Evolutionary conservation across 2,888 invertebrate genomes (phyloP), one percentile per base, ranked within the genome.

Genomic region (Allophyes oxyacanthae): DNA sequence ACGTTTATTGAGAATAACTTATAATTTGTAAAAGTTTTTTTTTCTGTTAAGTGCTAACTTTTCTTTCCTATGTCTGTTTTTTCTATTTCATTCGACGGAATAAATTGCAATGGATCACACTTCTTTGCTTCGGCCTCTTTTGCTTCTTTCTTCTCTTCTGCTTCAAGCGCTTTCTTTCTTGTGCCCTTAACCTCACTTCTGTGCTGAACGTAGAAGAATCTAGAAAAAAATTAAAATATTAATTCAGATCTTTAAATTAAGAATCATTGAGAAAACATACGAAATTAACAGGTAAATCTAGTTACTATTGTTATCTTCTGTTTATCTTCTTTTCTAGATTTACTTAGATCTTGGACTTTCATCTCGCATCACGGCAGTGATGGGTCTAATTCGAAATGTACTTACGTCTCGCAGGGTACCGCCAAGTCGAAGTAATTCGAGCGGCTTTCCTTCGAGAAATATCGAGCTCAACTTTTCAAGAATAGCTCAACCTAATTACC

Each of bases 131-230:
- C 81, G 0, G 67, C 64, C 40, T 86, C 86, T 59, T 82, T 84
- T 0, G 69, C 55, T 2, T 75, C 75, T 46, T 66, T 76, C 37
- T 83, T 87, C 15, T 88, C 85, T 78, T 91, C 89, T 8, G 84
- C 84, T 72, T 88, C 88, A 6, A 91, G 63, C 0, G 90, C 91
- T 40, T 72, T 80, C 61, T 89, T 89, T 61, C 91, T 85, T 33
- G 86, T 80, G 10, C 69, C 77, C 37, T 66, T 83, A 3, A 80
- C 20, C 41, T 80, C 78, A 70, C 64, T 80, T 67, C 84, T 83
- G 41, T 90, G 84, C 44, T 89, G 87, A 1, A 69, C 59, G 76
- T 83, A 92, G 75, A 93, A 92, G 14, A 75, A 78, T 52, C 93
- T 94, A 85, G 0, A 83, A 83, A 53, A 20, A 54, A 51, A 59